phyloP scores from a whole-genome alignment of 2,797 vertebrate genomes.

The Lates japonicus region DNA sequence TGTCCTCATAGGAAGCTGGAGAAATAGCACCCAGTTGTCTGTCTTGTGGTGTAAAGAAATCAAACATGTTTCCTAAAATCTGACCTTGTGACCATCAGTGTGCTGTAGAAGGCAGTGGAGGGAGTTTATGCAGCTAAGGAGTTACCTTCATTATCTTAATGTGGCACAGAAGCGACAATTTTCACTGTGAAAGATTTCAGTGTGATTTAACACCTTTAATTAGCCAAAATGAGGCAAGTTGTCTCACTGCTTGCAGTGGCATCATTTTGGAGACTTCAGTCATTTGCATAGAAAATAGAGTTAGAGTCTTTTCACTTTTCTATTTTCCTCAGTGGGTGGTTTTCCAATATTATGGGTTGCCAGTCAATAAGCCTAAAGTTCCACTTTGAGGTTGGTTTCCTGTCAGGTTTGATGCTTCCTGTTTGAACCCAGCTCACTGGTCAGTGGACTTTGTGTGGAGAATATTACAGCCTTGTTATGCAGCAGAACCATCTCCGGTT shows the following conservation, averaged over 20 bases:
- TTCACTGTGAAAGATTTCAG: background rate
- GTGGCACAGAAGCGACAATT: background rate
- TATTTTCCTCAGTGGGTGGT: background rate
- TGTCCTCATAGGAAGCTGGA: background rate
- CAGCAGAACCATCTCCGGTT: too few species aligned
- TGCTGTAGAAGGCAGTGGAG: background rate
- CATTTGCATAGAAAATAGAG: background rate
- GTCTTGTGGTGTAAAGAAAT: background rate
- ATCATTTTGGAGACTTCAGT: background rate
- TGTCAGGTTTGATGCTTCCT: background rate
- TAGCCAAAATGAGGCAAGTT: background rate
- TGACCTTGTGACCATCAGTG: slow-evolving; percentile 7
- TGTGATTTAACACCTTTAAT: slow-evolving; percentile 27
- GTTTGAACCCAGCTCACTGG: background rate
- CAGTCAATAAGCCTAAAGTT: background rate
- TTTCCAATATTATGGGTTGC: background rate
- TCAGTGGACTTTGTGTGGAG: background rate
- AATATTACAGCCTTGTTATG: background rate
- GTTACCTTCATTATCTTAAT: background rate
- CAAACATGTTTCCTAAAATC: background rate
- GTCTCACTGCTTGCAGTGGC: background rate
- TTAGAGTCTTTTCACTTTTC: background rate
- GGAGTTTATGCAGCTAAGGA: background rate
- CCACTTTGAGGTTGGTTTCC: slow-evolving; percentile 13
- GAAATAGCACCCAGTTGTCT: background rate